Evolutionary conservation across 2,113 vertebrate genomes (phyloP).

Genomic region (Sardina pilchardus): DNA sequence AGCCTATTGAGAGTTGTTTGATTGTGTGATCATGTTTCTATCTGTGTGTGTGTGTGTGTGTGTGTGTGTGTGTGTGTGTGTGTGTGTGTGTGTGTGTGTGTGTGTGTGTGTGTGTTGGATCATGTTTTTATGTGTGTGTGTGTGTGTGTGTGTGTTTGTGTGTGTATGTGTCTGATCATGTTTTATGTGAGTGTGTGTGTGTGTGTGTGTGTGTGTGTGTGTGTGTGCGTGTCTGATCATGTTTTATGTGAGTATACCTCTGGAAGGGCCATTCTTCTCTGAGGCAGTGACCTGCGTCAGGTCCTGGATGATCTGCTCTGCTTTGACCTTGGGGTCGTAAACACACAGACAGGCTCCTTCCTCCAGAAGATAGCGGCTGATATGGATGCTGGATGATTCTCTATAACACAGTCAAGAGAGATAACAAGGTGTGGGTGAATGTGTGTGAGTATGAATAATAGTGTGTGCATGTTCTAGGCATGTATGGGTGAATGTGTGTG

Average conservation of each 20-base stretch:
- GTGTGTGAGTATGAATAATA: no score
- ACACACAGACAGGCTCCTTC: slow-evolving; percentile 95
- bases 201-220: not conserved
- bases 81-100: not conserved
- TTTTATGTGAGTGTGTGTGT: not conserved
- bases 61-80: no score
- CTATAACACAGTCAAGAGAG: slow-evolving; percentile 60
- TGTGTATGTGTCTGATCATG: not conserved
- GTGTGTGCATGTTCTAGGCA: no score
- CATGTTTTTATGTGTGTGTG: no score
- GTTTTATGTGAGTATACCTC: not conserved
- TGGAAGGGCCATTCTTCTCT: slow-evolving; percentile 69
- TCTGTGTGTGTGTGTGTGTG: not conserved
- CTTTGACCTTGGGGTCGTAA: slow-evolving; percentile 94
- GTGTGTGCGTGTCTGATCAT: not conserved
- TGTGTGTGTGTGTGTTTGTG: no score
- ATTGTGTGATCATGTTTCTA: no score
- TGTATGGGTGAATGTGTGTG: no score
- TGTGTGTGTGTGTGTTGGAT: not conserved
- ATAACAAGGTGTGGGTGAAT: no score
- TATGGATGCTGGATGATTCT: slow-evolving; percentile 98
- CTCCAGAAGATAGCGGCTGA: slow-evolving; percentile 97
- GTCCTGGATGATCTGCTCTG: slow-evolving; percentile 92
- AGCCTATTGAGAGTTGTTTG: not conserved
- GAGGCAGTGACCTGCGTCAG: slow-evolving; percentile 83